Evolutionary conservation across 2,113 vertebrate species (phyloP).

Genomic region (Maccullochella peelii): DNA sequence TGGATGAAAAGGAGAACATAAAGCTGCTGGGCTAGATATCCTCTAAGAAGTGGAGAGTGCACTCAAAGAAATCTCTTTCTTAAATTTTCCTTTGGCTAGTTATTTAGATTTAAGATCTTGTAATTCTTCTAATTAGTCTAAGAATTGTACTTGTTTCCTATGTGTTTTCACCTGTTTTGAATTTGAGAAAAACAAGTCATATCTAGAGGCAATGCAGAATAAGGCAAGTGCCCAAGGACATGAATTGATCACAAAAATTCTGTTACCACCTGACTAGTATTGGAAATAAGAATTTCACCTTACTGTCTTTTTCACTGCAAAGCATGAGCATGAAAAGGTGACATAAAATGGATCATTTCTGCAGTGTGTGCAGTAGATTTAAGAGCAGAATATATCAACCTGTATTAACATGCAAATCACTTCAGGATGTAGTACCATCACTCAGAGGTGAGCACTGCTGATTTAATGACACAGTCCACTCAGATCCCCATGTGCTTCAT

Average conservation of each 20-base stretch:
- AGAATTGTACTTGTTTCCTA: background rate
- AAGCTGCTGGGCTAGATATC: background rate
- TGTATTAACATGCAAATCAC: slow-evolving; percentile 60
- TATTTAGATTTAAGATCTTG: background rate
- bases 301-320: slow-evolving; percentile 3
- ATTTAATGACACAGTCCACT: slow-evolving; percentile 49
- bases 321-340: slow-evolving; percentile 19
- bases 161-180: background rate
- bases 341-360: slow-evolving; percentile 18
- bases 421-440: slow-evolving; percentile 34
- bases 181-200: background rate
- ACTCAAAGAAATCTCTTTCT: background rate
- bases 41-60: background rate
- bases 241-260: background rate
- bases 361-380: slow-evolving; percentile 20
- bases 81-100: background rate
- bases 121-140: background rate
- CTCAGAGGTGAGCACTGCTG: slow-evolving; percentile 36
- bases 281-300: slow-evolving; percentile 20
- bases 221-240: background rate
- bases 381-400: slow-evolving; percentile 43
- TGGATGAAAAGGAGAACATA: background rate
- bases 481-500: slow-evolving; percentile 12
- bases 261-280: slow-evolving; percentile 11
- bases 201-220: background rate